Evolutionary conservation across 2,888 invertebrate species (phyloP).

Genomic region (Folsomia manolachei): DNA sequence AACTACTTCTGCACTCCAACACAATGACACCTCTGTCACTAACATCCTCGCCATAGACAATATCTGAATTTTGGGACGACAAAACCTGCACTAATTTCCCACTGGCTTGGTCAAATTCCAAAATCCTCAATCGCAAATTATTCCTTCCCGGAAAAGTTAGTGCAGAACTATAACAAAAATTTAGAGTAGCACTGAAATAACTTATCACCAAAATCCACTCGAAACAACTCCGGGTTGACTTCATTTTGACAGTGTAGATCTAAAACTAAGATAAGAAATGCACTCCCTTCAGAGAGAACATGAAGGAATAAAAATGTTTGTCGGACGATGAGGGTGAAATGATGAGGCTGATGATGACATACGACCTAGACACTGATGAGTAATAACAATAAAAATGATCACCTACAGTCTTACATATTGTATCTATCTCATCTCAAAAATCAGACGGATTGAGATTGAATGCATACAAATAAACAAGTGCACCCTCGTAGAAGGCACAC

Average conservation of each 20-base stretch:
- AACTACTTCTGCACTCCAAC: conserved; percentile 34
- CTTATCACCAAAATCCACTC: background rate
- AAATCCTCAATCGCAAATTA: conserved; percentile 26
- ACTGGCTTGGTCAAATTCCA: conserved; percentile 30
- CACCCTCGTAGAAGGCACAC: background rate
- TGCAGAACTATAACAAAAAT: background rate
- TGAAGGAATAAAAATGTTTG: background rate
- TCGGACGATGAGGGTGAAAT: too few relatives aligned
- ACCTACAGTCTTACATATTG: background rate
- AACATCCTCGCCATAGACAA: conserved; percentile 33
- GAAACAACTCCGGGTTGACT: background rate
- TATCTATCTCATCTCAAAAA: background rate
- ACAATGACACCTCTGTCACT: conserved; percentile 25
- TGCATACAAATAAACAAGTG: too few relatives aligned
- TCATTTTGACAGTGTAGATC: background rate
- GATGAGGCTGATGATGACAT: conserved; percentile 5
- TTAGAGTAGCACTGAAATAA: background rate
- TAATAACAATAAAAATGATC: conserved; percentile 5
- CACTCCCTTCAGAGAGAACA: too few relatives aligned
- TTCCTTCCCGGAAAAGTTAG: conserved; percentile 12
- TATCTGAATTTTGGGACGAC: conserved; percentile 29
- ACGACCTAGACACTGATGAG: background rate
- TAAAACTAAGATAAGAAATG: background rate
- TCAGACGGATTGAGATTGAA: background rate
- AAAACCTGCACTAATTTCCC: conserved; percentile 30